Base-by-base conservation (phyloP, 2,888 invertebrate species). In the Choristoneura rosaceana region DNA sequence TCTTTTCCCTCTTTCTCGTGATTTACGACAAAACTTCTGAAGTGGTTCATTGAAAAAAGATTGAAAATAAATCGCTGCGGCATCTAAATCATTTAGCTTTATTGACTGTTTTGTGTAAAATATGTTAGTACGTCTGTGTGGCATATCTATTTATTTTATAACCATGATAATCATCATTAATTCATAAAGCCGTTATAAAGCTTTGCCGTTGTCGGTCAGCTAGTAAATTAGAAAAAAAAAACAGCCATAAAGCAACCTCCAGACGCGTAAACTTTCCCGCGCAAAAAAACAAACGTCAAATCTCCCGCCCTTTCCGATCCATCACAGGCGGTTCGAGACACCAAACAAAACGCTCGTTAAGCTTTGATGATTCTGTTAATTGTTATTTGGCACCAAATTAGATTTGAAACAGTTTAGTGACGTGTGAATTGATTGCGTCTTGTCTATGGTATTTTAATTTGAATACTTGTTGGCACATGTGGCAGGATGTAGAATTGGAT, bases 301-400 rank as follows among this genome's bases (percentile, higher is more conserved):
- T 81, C 79, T 74, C 80, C 82, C 87, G 87, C 89, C 86, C 83
- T 84, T 82, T 81, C 79, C 82, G 78, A 89, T 90, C 82, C 77
- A 85, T 90, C 89, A 88, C 81, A 76, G 70, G 85, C 86, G 82
- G 82, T 76, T 78, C 76, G 78, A 79, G 78, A 79, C 81, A 78
- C 76, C 79, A 78, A 60, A 79, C 76, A 78, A 77, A 80, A 77
- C 77, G 74, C 69, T 86, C 87, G 91, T 89, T 89, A 89, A 74
- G 90, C 88, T 82, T 84, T 88, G 85, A 89, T 87, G 89, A 88
- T 85, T 90, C 83, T 73, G 89, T 89, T 93, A 93, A 93, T 92
- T 92, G 90, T 89, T 84, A 91, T 88, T 84, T 85, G 84, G 85
- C 84, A 82, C 87, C 78, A 83, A 88, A 89, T 90, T 88, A 90